Evolutionary conservation across 2,113 vertebrate species (phyloP).

Genomic region (Setophaga kirtlandii): DNA sequence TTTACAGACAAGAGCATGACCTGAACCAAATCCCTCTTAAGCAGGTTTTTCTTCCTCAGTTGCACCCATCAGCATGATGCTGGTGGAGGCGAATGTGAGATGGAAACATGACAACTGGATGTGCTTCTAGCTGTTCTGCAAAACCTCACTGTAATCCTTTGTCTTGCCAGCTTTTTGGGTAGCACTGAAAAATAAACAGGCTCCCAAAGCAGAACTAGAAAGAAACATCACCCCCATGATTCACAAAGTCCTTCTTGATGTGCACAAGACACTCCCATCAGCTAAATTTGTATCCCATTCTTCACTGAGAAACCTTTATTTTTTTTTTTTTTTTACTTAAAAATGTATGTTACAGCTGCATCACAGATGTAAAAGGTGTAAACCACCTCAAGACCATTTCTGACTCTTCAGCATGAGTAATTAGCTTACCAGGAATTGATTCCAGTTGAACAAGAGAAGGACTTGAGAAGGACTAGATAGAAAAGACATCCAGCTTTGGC

Average conservation of each 20-base stretch:
- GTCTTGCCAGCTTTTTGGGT: not conserved
- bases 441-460: not conserved
- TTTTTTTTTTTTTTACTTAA: not conserved
- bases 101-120: slow-evolving; percentile 19
- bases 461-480: not conserved
- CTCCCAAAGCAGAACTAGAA: not conserved
- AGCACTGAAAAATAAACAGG: not conserved
- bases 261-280: not conserved
- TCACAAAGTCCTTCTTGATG: not conserved
- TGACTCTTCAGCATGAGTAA: not conserved
- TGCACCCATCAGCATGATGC: not conserved
- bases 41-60: not conserved
- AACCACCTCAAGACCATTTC: not conserved
- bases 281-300: not conserved
- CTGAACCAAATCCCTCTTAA: not conserved
- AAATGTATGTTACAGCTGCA: not conserved
- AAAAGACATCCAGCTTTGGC: not conserved
- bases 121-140: not conserved
- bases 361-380: not conserved
- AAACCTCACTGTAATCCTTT: not conserved
- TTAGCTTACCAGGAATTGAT: not conserved
- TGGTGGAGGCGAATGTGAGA: not conserved
- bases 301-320: not conserved
- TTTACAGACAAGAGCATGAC: not conserved
- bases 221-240: not conserved